phyloP scores from a whole-genome alignment of 2,113 vertebrate genomes.

The Melanerpes aurifrons region DNA sequence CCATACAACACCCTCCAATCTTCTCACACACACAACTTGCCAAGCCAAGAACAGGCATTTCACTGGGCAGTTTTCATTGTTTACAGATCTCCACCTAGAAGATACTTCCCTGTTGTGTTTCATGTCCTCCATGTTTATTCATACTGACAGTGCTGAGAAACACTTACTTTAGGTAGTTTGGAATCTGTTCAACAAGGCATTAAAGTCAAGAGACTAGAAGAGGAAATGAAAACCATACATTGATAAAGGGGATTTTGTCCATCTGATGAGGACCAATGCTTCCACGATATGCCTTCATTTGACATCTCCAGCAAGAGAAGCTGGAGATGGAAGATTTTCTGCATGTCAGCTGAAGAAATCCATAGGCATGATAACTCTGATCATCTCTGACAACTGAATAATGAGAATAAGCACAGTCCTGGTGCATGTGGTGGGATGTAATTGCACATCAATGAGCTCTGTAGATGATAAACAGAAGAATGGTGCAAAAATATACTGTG shows the following conservation, averaged over 20 bases:
- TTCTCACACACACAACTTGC: neutral
- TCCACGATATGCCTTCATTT: accelerated
- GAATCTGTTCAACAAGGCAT: neutral
- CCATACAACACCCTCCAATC: neutral
- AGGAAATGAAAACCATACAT: neutral
- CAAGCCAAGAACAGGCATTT: neutral
- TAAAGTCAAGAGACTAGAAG: neutral
- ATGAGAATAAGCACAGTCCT: neutral
- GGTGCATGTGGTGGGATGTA: neutral
- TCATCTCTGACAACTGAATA: conserved; percentile 1
- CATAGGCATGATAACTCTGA: neutral
- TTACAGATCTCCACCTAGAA: neutral
- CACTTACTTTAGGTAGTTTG: neutral
- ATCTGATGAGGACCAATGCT: neutral
- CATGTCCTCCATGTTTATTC: neutral
- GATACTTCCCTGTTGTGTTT: neutral
- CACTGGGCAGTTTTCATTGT: neutral
- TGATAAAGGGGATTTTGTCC: neutral
- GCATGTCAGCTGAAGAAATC: neutral
- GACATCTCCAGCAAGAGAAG: neutral
- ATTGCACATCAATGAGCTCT: neutral
- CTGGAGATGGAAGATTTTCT: neutral
- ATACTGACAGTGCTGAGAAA: neutral
- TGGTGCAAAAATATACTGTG: conserved; percentile 20
- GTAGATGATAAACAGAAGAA: conserved; percentile 27